Conservation (phyloP, 2,888 invertebrate genomes). For the Flexamia atlantica region DNA sequence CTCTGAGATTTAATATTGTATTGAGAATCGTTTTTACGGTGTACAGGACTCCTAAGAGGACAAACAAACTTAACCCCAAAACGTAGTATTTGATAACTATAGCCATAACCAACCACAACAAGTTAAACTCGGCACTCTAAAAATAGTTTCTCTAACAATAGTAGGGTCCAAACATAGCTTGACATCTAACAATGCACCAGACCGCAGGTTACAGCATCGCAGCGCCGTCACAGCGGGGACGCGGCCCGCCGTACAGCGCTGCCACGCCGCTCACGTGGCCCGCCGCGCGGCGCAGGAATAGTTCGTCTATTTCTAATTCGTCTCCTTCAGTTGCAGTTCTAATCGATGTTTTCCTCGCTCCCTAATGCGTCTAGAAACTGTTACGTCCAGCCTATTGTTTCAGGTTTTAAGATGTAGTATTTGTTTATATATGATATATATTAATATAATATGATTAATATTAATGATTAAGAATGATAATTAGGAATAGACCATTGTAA, state of each 20-base stretch:
- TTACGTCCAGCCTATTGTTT: too few relatives aligned
- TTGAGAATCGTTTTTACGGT: too few relatives aligned
- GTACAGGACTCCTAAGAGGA: too few relatives aligned
- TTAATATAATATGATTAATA: too few relatives aligned
- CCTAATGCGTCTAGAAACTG: not conserved
- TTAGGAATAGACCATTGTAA: too few relatives aligned
- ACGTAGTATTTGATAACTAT: too few relatives aligned
- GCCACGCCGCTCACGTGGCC: not conserved
- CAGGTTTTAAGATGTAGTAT: too few relatives aligned
- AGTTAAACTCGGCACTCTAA: not conserved
- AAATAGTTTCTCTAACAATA: not conserved
- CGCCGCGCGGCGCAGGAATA: slow-evolving; percentile 1
- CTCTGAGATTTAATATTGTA: too few relatives aligned
- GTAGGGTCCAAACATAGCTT: not conserved
- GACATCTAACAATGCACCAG: not conserved
- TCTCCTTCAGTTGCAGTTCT: slow-evolving; percentile 23
- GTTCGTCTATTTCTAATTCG: slow-evolving; percentile 12
- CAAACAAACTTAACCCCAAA: too few relatives aligned
- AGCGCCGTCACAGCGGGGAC: not conserved
- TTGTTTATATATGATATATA: too few relatives aligned
- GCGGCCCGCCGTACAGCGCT: not conserved
- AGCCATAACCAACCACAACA: not conserved
- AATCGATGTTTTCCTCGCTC: not conserved
- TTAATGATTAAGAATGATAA: too few relatives aligned
- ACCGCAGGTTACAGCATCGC: not conserved